These are phyloP conservation scores for Peucedramus taeniatus DNA, from an alignment of 2,113 vertebrate genomes.

Conservation along the genomic window DNA sequence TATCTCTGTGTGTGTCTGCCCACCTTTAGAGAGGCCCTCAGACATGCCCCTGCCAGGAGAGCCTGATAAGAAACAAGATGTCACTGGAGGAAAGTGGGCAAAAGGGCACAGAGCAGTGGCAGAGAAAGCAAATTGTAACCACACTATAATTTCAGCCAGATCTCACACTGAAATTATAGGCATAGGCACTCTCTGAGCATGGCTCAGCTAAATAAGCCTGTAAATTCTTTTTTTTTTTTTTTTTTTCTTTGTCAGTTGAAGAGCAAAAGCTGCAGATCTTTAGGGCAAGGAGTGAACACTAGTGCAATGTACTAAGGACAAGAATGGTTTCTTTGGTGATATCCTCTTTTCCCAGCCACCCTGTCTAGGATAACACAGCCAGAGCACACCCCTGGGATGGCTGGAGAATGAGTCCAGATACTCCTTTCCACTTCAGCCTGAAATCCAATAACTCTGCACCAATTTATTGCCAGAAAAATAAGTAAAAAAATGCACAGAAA, in stretches of 20 bases:
- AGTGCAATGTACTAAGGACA: not conserved
- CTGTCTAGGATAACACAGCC: not conserved
- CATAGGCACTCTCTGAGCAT: not conserved
- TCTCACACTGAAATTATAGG: not conserved
- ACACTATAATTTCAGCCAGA: not conserved
- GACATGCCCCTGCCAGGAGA: accelerated
- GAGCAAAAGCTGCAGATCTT: not conserved
- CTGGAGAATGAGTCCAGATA: not conserved
- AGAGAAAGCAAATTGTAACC: not conserved
- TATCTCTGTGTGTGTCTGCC: not conserved
- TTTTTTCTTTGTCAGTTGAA: not conserved
- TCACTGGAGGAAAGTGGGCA: not conserved
- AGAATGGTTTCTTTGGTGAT: not conserved
- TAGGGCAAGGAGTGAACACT: not conserved
- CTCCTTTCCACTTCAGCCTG: not conserved
- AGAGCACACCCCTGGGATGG: not conserved
- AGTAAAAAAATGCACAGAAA: not conserved
- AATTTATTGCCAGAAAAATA: not conserved
- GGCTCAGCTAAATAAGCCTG: not conserved
- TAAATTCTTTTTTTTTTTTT: not conserved
- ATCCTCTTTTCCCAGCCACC: not conserved
- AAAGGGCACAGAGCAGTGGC: not conserved
- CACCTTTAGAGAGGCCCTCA: not conserved
- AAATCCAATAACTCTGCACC: slow-evolving; percentile 1
- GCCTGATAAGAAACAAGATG: not conserved